Evolutionary conservation across 92 coral and sea anemone species (phyloP).

Genomic region (Pocillopora grandis): DNA sequence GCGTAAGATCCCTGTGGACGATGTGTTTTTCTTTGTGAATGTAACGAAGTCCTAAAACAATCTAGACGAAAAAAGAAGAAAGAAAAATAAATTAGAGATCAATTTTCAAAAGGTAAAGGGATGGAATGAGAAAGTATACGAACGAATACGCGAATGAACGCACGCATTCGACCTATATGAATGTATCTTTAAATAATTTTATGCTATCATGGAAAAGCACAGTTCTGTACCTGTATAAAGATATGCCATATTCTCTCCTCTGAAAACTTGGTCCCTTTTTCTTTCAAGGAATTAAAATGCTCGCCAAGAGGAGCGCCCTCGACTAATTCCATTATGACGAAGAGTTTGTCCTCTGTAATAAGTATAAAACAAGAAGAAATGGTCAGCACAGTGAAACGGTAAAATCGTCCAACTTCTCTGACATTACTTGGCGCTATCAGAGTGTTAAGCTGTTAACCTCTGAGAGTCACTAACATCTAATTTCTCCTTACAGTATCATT

Average conservation of each 20-base stretch:
- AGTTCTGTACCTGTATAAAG: conserved; percentile 80
- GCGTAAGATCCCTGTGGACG: conserved; percentile 97
- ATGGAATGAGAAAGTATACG: background rate
- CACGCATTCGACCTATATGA: background rate
- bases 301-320: conserved; percentile 99
- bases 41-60: conserved; percentile 90
- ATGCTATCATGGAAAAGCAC: too few species aligned
- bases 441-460: too few species aligned
- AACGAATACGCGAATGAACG: background rate
- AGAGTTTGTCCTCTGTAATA: conserved; percentile 87
- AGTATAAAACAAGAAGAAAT: background rate
- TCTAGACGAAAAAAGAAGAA: conserved; percentile 45
- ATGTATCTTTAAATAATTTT: too few species aligned
- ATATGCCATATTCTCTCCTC: conserved; percentile 98
- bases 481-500: too few species aligned
- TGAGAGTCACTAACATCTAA: too few species aligned
- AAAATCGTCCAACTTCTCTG: too few species aligned
- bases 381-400: background rate
- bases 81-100: background rate
- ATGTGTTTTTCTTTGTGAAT: conserved; percentile 97
- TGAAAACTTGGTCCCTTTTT: conserved; percentile 80
- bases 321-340: conserved; percentile 90
- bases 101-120: background rate
- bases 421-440: too few species aligned
- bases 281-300: conserved; percentile 94